Evolutionary conservation across 2,113 vertebrate genomes (phyloP).

Genomic region (Ammospiza caudacuta): DNA sequence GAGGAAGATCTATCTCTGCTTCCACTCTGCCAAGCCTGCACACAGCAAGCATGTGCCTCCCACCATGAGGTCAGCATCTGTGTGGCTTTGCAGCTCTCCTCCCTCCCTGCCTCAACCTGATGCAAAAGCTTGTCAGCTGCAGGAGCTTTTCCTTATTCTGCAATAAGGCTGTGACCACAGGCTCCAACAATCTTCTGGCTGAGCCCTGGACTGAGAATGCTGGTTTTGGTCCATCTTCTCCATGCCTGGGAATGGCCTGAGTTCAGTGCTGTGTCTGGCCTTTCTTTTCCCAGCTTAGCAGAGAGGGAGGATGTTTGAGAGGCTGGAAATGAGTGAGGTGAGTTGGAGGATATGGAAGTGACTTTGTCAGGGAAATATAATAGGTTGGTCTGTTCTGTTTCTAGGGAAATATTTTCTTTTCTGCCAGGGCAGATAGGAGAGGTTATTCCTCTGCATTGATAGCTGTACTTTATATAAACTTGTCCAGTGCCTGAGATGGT

Average conservation of each 20-base stretch:
- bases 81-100: background rate
- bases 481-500: background rate
- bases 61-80: background rate
- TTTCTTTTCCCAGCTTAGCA: background rate
- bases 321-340: background rate
- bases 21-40: background rate
- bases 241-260: background rate
- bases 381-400: background rate
- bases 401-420: conserved; percentile 3
- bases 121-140: background rate
- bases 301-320: background rate
- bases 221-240: background rate
- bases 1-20: background rate
- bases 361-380: background rate
- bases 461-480: background rate
- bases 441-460: background rate
- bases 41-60: background rate
- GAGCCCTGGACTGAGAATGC: background rate
- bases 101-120: background rate
- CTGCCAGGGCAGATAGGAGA: background rate
- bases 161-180: background rate
- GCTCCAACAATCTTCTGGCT: background rate
- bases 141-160: background rate
- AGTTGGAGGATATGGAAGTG: background rate
- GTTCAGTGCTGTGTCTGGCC: background rate